These are phyloP conservation scores for Poeciliopsis retropinna DNA, from an alignment of 2,113 vertebrate genomes.

Conservation along the genomic window DNA sequence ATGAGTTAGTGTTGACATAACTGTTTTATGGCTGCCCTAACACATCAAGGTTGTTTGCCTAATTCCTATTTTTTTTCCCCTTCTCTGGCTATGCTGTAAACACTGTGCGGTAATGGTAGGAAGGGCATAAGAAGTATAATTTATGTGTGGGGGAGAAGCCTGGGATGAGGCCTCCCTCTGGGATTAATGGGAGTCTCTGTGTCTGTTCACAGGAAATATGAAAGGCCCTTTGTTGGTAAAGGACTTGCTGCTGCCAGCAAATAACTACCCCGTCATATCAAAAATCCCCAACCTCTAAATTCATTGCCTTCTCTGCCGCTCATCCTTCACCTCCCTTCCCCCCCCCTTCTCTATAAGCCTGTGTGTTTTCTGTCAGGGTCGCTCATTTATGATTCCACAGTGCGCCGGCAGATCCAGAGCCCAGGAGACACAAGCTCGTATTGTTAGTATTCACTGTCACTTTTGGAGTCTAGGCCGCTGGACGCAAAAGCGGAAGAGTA, in stretches of 20 bases:
- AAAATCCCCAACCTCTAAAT: slow-evolving; percentile 76
- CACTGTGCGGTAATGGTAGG: slow-evolving; percentile 67
- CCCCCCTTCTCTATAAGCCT: slow-evolving; percentile 42
- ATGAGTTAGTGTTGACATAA: slow-evolving; percentile 71
- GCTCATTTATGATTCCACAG: slow-evolving; percentile 72
- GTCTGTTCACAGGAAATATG: slow-evolving; percentile 80
- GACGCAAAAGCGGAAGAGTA: slow-evolving; percentile 35
- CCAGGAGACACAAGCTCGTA: slow-evolving; percentile 54
- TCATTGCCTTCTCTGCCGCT: slow-evolving; percentile 72
- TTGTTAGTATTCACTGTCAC: slow-evolving; percentile 75
- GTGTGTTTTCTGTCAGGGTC: slow-evolving; percentile 75
- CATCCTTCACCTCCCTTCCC: slow-evolving; percentile 64
- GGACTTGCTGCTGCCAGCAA: slow-evolving; percentile 74
- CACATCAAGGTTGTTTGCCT: slow-evolving; percentile 74
- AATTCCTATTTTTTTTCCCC: slow-evolving; percentile 67
- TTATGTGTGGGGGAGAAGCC: slow-evolving; percentile 76
- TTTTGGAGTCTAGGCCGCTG: slow-evolving; percentile 51
- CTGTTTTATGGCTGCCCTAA: slow-evolving; percentile 71
- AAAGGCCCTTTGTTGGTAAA: slow-evolving; percentile 80
- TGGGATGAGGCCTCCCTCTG: slow-evolving; percentile 71
- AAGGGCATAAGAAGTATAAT: slow-evolving; percentile 73
- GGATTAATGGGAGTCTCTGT: slow-evolving; percentile 79
- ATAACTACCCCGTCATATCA: slow-evolving; percentile 77
- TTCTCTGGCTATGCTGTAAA: slow-evolving; percentile 63
- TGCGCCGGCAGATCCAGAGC: slow-evolving; percentile 56